Base-by-base conservation (phyloP, 2,113 vertebrate genomes). In the Nesogale talazaci region DNA sequence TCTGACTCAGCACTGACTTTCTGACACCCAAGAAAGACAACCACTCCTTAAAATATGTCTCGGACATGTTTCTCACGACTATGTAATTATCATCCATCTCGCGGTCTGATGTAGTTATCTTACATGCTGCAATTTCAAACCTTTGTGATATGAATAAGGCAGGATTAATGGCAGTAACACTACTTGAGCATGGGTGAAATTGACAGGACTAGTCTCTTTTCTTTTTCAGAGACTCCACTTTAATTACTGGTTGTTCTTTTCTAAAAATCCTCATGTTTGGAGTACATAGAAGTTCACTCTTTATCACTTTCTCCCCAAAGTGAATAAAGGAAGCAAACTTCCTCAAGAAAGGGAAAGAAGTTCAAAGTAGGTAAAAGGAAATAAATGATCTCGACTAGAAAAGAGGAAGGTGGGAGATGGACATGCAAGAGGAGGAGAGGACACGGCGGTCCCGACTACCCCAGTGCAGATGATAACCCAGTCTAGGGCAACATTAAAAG, bases 221-320 rank as follows among this genome's bases (percentile, higher is more conserved):
- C n/a, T n/a, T n/a, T n/a, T n/a, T n/a, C n/a, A 83, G 17, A 85
- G 31, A 34, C 52, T 92, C 46, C 40, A 74, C 22, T 85, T 94
- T 92, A 94, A 93, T 90, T 56, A 76, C 11, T 79, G 16, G 75
- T 83, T 87, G 31, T 84, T 40, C 34, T 89, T 89, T 86, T 87
- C 61, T 63, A 78, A 69, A 94, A 89, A 89, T 84, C 83, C 88
- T 25, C 22, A 94, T 46, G 57, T 87, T 96, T 69, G 91, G 85
- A 92, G 52, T 95, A 22, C 3, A 61, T 2, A 67, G 76, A 84
- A 86, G 46, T 40, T 23, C 56, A 84, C 59, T 36, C 59, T 11
- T 93, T 38, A 29, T 10, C 36, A 90, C 61, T 56, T 90, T 89
- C 57, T 69, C 46, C 74, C 31, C 46, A 7, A 40, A 59, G 67